Evolutionary conservation across 2,888 invertebrate genomes (phyloP).

Genomic region (Holacanthella duospinosa): DNA sequence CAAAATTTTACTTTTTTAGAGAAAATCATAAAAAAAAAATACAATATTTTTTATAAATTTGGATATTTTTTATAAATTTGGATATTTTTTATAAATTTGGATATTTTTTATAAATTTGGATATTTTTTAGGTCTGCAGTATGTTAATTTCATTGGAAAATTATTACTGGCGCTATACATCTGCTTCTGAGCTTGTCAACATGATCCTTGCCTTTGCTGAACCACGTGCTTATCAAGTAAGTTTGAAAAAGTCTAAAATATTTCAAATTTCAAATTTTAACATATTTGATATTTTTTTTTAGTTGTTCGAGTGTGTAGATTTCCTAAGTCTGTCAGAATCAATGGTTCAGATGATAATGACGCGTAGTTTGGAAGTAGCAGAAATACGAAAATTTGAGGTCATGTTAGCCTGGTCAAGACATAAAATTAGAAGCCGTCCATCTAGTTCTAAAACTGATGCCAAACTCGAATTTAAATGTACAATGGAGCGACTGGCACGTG

Average conservation of each 20-base stretch:
- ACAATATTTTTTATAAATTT: no score
- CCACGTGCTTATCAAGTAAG: conserved; percentile 62
- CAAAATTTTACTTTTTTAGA: no score
- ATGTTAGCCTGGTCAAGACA: conserved; percentile 84
- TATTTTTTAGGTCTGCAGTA: conserved; percentile 62
- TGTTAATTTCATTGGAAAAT: conserved; percentile 84
- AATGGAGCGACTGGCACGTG: conserved; percentile 80
- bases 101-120: not conserved
- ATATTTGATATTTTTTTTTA: conserved; percentile 22
- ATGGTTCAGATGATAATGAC: conserved; percentile 92
- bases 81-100: not conserved
- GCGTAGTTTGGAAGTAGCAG: conserved; percentile 76
- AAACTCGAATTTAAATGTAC: conserved; percentile 83
- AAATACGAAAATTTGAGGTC: conserved; percentile 82
- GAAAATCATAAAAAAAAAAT: no score
- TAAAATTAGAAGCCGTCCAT: conserved; percentile 63
- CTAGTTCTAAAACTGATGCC: conserved; percentile 69
- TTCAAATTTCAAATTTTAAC: not conserved
- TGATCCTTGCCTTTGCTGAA: conserved; percentile 83
- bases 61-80: no score
- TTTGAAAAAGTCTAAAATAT: not conserved
- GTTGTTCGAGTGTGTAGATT: conserved; percentile 72
- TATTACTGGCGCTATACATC: conserved; percentile 93
- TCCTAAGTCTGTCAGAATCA: conserved; percentile 77
- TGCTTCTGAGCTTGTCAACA: conserved; percentile 83